These are phyloP conservation scores for Thamnaconus septentrionalis DNA, from an alignment of 2,113 vertebrate genomes.

Conservation along the genomic window DNA sequence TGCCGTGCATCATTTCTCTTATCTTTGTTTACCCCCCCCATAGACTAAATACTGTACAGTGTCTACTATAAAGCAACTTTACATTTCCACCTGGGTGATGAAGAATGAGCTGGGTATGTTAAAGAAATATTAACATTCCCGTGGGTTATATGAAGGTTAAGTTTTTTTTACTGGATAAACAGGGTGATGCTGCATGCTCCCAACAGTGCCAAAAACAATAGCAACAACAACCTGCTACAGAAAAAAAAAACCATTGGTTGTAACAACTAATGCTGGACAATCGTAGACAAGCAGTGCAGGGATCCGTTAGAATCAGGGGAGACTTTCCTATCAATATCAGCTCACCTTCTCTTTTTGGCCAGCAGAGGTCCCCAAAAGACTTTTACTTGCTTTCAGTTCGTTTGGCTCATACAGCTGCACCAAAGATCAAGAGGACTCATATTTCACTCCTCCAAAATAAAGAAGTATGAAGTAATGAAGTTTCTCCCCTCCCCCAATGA, in stretches of 20 bases:
- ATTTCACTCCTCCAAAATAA: constrained; percentile 13
- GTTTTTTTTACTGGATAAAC: constrained; percentile 17
- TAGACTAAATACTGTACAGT: constrained; percentile 42
- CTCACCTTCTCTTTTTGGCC: constrained; percentile 46
- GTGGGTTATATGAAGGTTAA: constrained; percentile 24
- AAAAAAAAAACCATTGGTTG: too few species aligned
- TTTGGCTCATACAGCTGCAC: constrained; percentile 49
- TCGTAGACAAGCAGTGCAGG: too few species aligned
- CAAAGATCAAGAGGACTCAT: constrained; percentile 58
- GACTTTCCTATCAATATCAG: not conserved
- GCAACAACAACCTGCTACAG: not conserved
- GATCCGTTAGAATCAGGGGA: not conserved
- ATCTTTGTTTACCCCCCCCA: constrained; percentile 38
- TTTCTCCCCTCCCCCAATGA: too few species aligned
- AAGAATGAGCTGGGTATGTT: constrained; percentile 21
- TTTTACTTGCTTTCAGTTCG: constrained; percentile 28
- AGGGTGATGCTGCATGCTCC: constrained; percentile 45
- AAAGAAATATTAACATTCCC: constrained; percentile 5
- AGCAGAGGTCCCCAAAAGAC: constrained; percentile 64
- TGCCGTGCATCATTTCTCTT: constrained; percentile 53
- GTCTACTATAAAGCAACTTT: constrained; percentile 13
- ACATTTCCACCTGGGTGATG: constrained; percentile 6
- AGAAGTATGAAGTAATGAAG: too few species aligned
- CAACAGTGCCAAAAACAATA: constrained; percentile 60
- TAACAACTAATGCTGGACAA: constrained; percentile 2